Conservation (phyloP, 2,113 vertebrate species). For the Pontoporia blainvillei region DNA sequence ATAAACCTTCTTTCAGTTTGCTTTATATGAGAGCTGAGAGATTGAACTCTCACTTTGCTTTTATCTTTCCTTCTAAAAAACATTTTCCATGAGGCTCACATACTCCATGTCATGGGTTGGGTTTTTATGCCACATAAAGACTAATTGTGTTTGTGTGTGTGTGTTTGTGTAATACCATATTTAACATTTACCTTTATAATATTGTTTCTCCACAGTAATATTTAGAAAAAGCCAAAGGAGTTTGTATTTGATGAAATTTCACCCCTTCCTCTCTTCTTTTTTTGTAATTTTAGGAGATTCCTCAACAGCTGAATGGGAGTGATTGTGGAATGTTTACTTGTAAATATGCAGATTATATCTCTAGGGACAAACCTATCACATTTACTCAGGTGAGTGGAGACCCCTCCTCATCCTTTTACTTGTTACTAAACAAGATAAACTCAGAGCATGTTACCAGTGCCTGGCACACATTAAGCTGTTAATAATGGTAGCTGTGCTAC, state of each 20-base stretch:
- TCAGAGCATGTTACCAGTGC: background rate
- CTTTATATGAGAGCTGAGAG: background rate
- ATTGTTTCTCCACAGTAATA: background rate
- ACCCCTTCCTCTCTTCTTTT: background rate
- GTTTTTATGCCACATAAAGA: background rate
- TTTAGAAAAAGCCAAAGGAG: background rate
- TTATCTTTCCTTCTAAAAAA: background rate
- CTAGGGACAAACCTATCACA: constrained; percentile 86
- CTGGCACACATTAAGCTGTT: background rate
- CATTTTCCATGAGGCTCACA: background rate
- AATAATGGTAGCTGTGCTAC: background rate
- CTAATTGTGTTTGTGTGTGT: background rate
- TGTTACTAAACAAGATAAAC: background rate
- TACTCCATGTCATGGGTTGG: background rate
- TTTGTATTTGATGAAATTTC: constrained; percentile 3
- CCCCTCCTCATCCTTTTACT: background rate
- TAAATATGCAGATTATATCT: constrained; percentile 93
- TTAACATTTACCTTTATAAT: background rate
- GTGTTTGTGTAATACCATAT: background rate
- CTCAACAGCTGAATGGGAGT: constrained; percentile 91
- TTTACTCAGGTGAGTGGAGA: constrained; percentile 88
- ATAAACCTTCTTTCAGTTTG: background rate
- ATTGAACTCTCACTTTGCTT: background rate
- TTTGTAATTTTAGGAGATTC: constrained; percentile 87
- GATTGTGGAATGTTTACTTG: constrained; percentile 96